These are phyloP conservation scores for Rhinolophus sinicus DNA, from an alignment of 2,113 vertebrate species.

Conservation along the genomic window DNA sequence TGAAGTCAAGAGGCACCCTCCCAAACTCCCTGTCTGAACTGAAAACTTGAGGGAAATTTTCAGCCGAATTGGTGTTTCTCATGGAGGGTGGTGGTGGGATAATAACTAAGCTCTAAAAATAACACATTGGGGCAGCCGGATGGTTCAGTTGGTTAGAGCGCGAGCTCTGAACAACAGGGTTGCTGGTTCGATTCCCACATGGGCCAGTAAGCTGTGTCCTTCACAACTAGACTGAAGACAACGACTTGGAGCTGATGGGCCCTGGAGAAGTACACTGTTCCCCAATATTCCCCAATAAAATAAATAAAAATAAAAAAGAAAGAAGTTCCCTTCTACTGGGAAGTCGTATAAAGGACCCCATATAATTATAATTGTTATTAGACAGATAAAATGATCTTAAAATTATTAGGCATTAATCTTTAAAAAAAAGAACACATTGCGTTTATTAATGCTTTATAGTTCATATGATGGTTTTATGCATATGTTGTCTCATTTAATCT, in stretches of 20 bases:
- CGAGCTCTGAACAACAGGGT: no score
- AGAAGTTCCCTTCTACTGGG: background rate
- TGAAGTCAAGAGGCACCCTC: background rate
- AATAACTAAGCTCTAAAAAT: background rate
- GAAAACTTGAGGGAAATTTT: background rate
- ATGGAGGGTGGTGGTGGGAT: background rate
- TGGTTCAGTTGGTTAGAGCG: no score
- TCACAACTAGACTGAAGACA: no score
- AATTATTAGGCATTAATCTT: background rate
- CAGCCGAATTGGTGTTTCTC: background rate
- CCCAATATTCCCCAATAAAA: no score
- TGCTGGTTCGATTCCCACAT: no score
- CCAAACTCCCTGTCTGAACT: background rate
- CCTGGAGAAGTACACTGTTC: no score
- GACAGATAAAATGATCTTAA: background rate
- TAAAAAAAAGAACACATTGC: background rate
- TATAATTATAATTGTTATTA: background rate
- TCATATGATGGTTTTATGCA: background rate
- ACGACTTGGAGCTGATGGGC: no score
- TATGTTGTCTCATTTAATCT: background rate
- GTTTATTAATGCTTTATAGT: background rate
- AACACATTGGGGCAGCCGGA: background rate
- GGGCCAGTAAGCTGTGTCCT: no score
- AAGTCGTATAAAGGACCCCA: background rate
- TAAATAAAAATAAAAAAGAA: no score